phyloP scores from a whole-genome alignment of 1,140 invertebrate genomes.

The Spodoptera litura region DNA sequence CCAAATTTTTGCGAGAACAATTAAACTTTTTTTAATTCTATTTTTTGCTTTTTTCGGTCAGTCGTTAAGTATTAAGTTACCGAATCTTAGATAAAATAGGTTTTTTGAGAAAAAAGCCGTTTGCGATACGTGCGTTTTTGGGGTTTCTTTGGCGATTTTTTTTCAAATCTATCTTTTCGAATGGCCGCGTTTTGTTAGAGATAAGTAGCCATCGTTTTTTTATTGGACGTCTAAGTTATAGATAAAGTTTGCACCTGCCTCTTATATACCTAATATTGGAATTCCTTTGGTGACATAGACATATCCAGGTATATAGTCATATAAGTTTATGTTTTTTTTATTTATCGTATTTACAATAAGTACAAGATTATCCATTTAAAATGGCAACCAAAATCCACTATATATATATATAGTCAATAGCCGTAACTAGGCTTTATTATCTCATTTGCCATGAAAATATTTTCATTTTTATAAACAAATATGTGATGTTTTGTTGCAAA shows the following conservation, averaged over 20 bases:
- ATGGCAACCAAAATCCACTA: too few relatives aligned
- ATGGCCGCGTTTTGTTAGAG: conserved; percentile 52
- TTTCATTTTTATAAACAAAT: too few relatives aligned
- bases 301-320: too few relatives aligned
- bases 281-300: too few relatives aligned
- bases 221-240: conserved; percentile 35
- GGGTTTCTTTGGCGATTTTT: conserved; percentile 60
- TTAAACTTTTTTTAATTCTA: conserved; percentile 65
- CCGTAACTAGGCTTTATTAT: too few relatives aligned
- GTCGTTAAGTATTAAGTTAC: conserved; percentile 73
- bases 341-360: too few relatives aligned
- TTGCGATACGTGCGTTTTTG: conserved; percentile 54
- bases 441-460: too few relatives aligned
- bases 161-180: conserved; percentile 48
- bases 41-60: conserved; percentile 78
- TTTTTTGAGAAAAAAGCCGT: conserved; percentile 63
- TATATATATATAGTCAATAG: too few relatives aligned
- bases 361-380: too few relatives aligned
- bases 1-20: conserved; percentile 78
- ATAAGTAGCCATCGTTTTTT: conserved; percentile 55
- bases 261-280: neutral
- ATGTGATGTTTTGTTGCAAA: too few relatives aligned
- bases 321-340: too few relatives aligned
- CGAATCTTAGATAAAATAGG: conserved; percentile 59
- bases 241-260: conserved; percentile 40